These are phyloP conservation scores for Hirtodrosophila cameraria DNA, from an alignment of 2,888 invertebrate genomes.

Conservation along the genomic window DNA sequence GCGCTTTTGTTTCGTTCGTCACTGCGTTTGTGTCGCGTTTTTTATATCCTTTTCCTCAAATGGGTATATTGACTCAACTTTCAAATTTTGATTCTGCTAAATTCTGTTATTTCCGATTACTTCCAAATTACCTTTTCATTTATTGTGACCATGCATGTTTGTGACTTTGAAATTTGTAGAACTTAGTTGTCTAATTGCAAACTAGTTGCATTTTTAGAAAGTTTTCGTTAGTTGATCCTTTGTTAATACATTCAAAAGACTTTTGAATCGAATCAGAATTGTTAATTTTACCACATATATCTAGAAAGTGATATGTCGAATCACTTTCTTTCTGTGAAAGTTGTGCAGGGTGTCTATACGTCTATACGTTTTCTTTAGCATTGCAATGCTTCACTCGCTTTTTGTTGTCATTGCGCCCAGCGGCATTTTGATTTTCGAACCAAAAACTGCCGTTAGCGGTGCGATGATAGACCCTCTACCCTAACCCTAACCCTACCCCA, in stretches of 20 bases:
- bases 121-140: not conserved
- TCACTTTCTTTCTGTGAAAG: not conserved
- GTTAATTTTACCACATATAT: no score
- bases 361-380: not conserved
- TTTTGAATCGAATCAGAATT: no score
- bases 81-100: no score
- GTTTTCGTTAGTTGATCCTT: no score
- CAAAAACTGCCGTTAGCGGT: slow-evolving; percentile 65
- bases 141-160: no score
- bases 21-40: slow-evolving; percentile 28
- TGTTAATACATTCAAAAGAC: no score
- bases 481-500: not conserved
- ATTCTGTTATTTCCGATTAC: not conserved
- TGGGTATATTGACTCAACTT: slow-evolving; percentile 10
- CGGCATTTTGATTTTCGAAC: slow-evolving; percentile 75
- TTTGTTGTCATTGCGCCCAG: slow-evolving; percentile 42
- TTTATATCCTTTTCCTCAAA: slow-evolving; percentile 9
- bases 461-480: slow-evolving; percentile 41
- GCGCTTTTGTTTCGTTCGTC: slow-evolving; percentile 74
- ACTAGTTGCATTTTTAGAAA: no score
- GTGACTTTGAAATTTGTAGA: no score
- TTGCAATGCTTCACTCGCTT: slow-evolving; percentile 18
- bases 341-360: slow-evolving; percentile 18
- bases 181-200: no score
- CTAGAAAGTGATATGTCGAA: no score